Evolutionary conservation across 2,888 invertebrate genomes (phyloP), one percentile per base, ranked within the genome.

Genomic region (Mythimna loreyi): DNA sequence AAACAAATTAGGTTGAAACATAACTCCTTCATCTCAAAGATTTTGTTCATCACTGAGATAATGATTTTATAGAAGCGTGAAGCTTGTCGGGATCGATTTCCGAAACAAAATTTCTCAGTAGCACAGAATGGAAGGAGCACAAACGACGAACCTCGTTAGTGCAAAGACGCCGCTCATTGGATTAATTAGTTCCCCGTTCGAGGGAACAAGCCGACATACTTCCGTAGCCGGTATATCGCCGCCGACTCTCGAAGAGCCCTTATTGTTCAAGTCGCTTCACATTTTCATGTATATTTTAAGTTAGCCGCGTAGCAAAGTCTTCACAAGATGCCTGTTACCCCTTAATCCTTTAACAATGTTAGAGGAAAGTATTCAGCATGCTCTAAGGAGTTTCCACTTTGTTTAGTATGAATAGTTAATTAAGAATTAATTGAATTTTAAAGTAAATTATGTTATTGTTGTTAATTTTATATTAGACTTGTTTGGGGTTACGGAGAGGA

Each of bases 71-170:
- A 76, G 72, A 56, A 77, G 82, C 79, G 81, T 73, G 50, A 82
- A 81, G 78, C 83, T 84, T 86, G 83, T 87, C 81, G 78, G 81
- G 85, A 90, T 91, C 90, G 87, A 91, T 92, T 89, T 88, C 87
- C 73, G 81, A 87, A 92, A 91, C 84, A 89, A 88, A 93, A 92
- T 93, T 92, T 92, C 89, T 88, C 87, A 84, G 89, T 86, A 86
- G 85, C 86, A 84, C 72, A 87, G 82, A 86, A 87, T 86, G 84
- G 85, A 88, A 89, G 89, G 87, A 87, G 89, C 87, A 86, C 89
- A 92, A 93, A 93, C 92, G 93, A 93, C 94, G 90, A 90, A 88
- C 89, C 92, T 94, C 91, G 94, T 94, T 94, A 94, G 91, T 89
- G 90, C 91, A 90, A 92, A 94, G 92, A 91, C 90, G 90, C 90